A percentile compares a stretch with the other conserved stretches of the same genome.
Evolutionary conservation across 1,140 invertebrate species (phyloP).

Genomic region (Polypedilum vanderplanki): DNA sequence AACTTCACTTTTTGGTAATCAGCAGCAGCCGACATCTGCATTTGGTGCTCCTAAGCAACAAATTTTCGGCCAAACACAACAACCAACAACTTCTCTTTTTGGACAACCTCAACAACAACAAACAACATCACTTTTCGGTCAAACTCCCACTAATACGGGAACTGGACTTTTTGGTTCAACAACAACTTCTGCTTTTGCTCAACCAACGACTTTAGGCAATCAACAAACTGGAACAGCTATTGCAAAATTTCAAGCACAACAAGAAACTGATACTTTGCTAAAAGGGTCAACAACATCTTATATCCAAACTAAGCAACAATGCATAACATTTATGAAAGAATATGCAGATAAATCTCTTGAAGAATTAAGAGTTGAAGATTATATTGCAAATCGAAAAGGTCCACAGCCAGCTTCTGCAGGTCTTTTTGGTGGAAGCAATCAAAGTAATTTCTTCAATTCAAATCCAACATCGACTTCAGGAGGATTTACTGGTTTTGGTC

Average conservation of each 20-base stretch:
- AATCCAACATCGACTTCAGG: conserved; percentile 37
- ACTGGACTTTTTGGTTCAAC: conserved; percentile 54
- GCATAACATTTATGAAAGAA: conserved; percentile 96
- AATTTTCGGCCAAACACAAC: conserved; percentile 50
- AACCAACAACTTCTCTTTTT: conserved; percentile 49
- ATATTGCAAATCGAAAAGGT: conserved; percentile 80
- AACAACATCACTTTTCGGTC: conserved; percentile 52
- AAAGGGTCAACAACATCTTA: conserved; percentile 69
- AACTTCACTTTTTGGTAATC: conserved; percentile 48
- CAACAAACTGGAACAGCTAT: conserved; percentile 60
- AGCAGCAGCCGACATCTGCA: conserved; percentile 45
- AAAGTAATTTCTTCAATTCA: conserved; percentile 31
- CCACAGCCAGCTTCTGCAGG: conserved; percentile 38
- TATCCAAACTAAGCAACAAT: conserved; percentile 87
- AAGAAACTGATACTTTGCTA: conserved; percentile 83
- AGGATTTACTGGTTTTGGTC: conserved; percentile 48
- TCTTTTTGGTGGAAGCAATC: conserved; percentile 35
- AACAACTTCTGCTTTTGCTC: conserved; percentile 38
- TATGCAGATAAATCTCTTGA: conserved; percentile 92
- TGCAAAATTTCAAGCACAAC: conserved; percentile 77
- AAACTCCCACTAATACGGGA: conserved; percentile 47
- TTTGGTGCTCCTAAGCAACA: conserved; percentile 56
- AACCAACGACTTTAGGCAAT: conserved; percentile 39
- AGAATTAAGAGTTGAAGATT: conserved; percentile 91
- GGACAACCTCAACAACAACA: conserved; percentile 47